A percentile compares a stretch with the other conserved stretches of the same genome.
phyloP scores from a whole-genome alignment of 2,888 invertebrate genomes.

The Stratiomys singularior region DNA sequence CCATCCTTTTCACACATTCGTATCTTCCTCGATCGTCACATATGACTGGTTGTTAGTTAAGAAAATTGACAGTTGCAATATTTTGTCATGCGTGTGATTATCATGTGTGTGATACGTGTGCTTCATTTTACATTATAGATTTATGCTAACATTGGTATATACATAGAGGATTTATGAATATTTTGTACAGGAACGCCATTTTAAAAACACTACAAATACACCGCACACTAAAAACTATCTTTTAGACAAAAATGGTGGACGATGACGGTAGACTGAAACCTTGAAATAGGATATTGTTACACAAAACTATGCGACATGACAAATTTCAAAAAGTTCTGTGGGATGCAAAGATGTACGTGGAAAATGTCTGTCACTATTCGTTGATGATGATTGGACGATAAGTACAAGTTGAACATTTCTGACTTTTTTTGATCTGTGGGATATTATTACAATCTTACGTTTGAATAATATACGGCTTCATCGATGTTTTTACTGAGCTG shows the following conservation, averaged over 20 bases:
- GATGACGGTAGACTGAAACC: slow-evolving; percentile 1
- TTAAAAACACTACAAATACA: not conserved
- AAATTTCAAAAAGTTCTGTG: not conserved
- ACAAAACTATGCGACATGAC: not conserved
- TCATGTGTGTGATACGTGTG: slow-evolving; percentile 22
- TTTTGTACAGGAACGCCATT: not conserved
- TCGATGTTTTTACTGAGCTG: too few species aligned
- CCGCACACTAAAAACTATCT: not conserved
- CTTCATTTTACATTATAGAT: not conserved
- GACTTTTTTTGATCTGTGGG: too few species aligned
- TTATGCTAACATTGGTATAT: not conserved
- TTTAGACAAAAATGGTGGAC: slow-evolving; percentile 23
- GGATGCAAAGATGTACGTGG: not conserved
- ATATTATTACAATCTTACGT: too few species aligned
- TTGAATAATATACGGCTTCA: too few species aligned
- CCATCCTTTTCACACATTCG: too few species aligned
- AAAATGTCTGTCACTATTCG: not conserved
- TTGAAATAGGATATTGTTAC: slow-evolving; percentile 14
- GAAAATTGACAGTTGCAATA: slow-evolving; percentile 23
- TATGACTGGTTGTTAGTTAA: not conserved
- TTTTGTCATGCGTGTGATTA: slow-evolving; percentile 19
- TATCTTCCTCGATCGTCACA: not conserved
- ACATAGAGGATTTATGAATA: not conserved
- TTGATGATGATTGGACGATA: not conserved
- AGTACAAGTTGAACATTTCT: too few species aligned